Evolutionary conservation across 2,888 invertebrate genomes (phyloP).

Genomic region (Andricus quercusramuli): DNA sequence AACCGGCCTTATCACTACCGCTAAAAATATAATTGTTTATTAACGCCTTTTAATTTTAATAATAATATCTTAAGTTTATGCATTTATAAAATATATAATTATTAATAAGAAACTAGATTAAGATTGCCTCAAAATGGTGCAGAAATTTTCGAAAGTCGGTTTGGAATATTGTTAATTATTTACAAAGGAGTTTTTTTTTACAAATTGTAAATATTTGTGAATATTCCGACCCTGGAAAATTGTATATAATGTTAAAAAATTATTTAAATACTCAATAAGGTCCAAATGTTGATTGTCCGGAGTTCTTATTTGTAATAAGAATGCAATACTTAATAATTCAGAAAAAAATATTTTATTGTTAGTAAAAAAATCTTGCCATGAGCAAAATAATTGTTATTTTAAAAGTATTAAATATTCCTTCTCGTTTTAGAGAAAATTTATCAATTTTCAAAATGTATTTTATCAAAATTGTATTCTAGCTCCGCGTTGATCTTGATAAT

Average conservation of each 20-base stretch:
- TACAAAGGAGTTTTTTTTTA: not conserved
- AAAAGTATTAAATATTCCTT: not conserved
- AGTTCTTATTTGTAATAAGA: not conserved
- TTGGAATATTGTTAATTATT: not conserved
- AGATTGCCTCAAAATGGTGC: not conserved
- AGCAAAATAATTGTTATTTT: constrained; percentile 3
- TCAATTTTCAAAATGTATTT: not conserved
- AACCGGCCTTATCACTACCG: not conserved
- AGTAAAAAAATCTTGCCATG: not conserved
- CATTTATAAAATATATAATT: not conserved
- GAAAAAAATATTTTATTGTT: not conserved
- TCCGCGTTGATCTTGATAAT: constrained; percentile 4
- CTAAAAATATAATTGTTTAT: not conserved
- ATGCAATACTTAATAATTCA: not conserved
- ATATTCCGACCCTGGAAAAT: not conserved
- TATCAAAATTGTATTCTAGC: not conserved
- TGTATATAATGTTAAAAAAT: not conserved
- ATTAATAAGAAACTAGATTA: not conserved
- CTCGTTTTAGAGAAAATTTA: constrained; percentile 26
- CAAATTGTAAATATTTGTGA: not conserved
- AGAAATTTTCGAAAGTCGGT: not conserved
- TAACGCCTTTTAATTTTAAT: not conserved
- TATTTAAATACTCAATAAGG: not conserved
- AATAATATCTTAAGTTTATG: not conserved
- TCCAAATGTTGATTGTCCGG: not conserved